Conservation (phyloP, 1,140 invertebrate genomes). For the Calephelis virginiensis region DNA sequence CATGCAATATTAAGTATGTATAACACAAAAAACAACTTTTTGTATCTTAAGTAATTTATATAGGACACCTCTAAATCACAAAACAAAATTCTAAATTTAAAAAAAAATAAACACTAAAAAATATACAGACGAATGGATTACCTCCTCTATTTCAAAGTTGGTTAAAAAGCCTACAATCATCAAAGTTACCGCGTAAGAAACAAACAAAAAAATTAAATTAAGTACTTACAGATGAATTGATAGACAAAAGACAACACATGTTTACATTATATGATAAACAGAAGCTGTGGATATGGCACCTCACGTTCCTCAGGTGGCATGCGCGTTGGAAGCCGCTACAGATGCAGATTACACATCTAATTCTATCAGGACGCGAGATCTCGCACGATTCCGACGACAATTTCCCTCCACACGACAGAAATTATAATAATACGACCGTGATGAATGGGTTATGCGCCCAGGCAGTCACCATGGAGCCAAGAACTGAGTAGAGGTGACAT, state of each 20-base stretch:
- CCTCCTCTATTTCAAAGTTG: too few species aligned
- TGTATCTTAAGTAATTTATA: too few species aligned
- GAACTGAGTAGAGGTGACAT: neutral
- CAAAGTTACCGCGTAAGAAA: too few species aligned
- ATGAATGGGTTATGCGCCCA: slow-evolving; percentile 48
- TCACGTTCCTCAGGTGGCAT: slow-evolving; percentile 32
- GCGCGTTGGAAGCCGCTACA: slow-evolving; percentile 33
- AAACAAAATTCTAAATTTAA: too few species aligned
- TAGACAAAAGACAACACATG: neutral
- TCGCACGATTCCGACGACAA: slow-evolving; percentile 48
- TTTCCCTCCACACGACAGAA: slow-evolving; percentile 44
- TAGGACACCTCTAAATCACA: too few species aligned
- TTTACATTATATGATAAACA: neutral
- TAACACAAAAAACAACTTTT: too few species aligned
- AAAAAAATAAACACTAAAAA: too few species aligned
- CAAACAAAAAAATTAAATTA: too few species aligned
- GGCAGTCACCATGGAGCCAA: slow-evolving; percentile 40
- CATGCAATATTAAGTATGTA: too few species aligned
- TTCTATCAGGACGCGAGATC: slow-evolving; percentile 50
- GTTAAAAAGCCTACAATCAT: too few species aligned
- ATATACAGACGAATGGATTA: too few species aligned
- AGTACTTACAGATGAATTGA: too few species aligned
- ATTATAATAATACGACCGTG: slow-evolving; percentile 61
- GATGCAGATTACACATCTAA: slow-evolving; percentile 56
- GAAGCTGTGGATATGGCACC: slow-evolving; percentile 25